Conservation (phyloP, 2,113 vertebrate species). For the Diadophis punctatus region DNA sequence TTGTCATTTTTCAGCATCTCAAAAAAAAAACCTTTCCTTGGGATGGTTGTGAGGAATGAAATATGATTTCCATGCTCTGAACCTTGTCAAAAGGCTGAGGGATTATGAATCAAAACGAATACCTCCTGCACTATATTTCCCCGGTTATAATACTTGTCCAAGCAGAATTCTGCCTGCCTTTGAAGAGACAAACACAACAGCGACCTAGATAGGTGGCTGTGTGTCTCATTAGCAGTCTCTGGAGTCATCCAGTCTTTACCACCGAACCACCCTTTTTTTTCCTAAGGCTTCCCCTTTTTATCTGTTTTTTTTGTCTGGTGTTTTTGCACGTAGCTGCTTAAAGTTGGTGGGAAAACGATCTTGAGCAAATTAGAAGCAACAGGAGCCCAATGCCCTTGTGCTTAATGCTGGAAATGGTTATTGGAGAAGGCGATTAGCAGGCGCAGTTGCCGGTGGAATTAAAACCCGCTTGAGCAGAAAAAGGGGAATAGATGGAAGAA, state of each 20-base stretch:
- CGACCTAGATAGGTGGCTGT: background rate
- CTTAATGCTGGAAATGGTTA: constrained; percentile 11
- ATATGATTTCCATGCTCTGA: background rate
- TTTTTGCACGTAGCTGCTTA: background rate
- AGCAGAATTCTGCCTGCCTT: background rate
- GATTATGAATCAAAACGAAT: background rate
- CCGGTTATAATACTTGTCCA: background rate
- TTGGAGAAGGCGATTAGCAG: constrained; percentile 36
- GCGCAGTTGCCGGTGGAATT: background rate
- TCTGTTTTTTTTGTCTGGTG: background rate
- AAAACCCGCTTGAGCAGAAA: background rate
- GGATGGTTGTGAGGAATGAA: background rate
- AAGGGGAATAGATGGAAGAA: background rate
- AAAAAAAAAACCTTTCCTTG: background rate
- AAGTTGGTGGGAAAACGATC: background rate
- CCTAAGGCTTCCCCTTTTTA: constrained; percentile 1
- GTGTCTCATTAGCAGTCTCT: rapidly evolving
- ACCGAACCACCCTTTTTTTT: background rate
- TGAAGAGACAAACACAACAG: background rate
- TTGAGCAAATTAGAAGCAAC: constrained; percentile 13
- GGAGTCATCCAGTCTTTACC: background rate
- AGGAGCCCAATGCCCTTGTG: background rate
- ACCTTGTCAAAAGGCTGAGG: background rate
- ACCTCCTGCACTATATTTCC: background rate
- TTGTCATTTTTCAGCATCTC: background rate